These are phyloP conservation scores for Odontocolon sp. DNA, from an alignment of 2,888 invertebrate species.

Conservation along the genomic window DNA sequence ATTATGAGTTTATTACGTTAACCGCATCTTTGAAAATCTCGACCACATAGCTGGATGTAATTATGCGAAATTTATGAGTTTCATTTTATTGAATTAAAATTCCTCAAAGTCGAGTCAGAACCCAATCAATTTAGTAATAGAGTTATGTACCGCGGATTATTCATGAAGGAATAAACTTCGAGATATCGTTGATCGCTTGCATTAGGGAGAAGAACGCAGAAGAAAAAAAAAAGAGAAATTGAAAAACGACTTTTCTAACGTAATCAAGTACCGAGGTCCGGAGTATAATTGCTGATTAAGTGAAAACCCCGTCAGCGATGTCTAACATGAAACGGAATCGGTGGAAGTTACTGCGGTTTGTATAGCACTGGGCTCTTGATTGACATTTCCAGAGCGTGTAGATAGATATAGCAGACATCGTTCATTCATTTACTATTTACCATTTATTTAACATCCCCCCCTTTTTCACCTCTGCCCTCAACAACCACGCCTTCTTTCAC, in stretches of 20 bases:
- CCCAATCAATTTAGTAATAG: neutral
- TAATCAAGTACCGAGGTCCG: neutral
- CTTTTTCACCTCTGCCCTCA: too few species aligned
- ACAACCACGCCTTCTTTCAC: neutral
- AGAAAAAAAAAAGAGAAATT: neutral
- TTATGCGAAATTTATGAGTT: neutral
- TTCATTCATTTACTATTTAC: neutral
- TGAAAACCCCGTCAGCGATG: conserved; percentile 4
- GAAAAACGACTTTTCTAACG: conserved; percentile 10
- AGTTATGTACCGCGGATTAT: conserved; percentile 4
- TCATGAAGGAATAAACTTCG: neutral
- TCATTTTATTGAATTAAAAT: conserved; percentile 8
- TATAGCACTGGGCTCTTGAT: neutral
- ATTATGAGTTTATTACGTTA: too few species aligned
- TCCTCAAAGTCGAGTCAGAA: neutral
- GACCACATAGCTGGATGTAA: neutral
- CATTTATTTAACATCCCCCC: neutral
- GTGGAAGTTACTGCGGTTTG: neutral
- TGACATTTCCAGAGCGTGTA: conserved; percentile 17
- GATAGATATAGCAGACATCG: neutral
- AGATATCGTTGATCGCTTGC: neutral
- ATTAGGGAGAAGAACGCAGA: neutral
- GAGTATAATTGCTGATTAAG: neutral
- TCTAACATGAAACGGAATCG: neutral
- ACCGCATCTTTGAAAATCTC: too few species aligned